Base-by-base conservation (phyloP, 2,113 vertebrate species). In the Syngnathus scovelli region DNA sequence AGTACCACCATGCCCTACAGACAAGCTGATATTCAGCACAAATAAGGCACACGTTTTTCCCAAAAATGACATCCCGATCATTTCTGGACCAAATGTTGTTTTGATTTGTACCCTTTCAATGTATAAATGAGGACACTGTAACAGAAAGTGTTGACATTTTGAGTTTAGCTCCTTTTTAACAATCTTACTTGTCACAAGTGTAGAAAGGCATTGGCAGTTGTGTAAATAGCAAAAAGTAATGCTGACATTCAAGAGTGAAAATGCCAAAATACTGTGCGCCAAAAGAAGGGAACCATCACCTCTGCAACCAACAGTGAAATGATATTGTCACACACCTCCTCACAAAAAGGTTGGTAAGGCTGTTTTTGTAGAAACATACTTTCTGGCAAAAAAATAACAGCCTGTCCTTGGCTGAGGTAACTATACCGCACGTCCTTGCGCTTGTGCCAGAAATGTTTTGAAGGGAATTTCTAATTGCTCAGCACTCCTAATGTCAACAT, bases 401-500 rank as follows among this genome's bases (percentile, higher is more conserved):
- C 12, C 13, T 11, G 10, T 62, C 41, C 61, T 44, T 44, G 61
- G 41, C 38, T 16, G 61, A 44, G 7, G 39, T 13, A 44, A 27
- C 21, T 44, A 44, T 46, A 44, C 39, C 23, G 12, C 46, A 62
- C 11, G 61, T 27, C 61, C 36, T 62, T 44, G 21, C 9, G 13
- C 61, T 27, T 62, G 12, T 44, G n/a, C 21, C 39, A 27, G 27
- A 44, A 62, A 12, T 62, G 21, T 62, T 62, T 62, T 62, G 39
- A 6, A 33, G 36, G n/a, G 11, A 44, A 44, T 44, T 21, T 38
- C n/a, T 54, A 76, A 67, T 38, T 56, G 64, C 74, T 72, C 61
- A 64, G 70, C 72, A 55, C 71, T 64, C 70, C 37, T 61, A 67
- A 70, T 68, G 15, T 61, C 48, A 60, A 71, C 56, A 70, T 65